These are phyloP conservation scores for Saccostrea cuccullata DNA, from an alignment of 1,140 invertebrate genomes.

Conservation along the genomic window DNA sequence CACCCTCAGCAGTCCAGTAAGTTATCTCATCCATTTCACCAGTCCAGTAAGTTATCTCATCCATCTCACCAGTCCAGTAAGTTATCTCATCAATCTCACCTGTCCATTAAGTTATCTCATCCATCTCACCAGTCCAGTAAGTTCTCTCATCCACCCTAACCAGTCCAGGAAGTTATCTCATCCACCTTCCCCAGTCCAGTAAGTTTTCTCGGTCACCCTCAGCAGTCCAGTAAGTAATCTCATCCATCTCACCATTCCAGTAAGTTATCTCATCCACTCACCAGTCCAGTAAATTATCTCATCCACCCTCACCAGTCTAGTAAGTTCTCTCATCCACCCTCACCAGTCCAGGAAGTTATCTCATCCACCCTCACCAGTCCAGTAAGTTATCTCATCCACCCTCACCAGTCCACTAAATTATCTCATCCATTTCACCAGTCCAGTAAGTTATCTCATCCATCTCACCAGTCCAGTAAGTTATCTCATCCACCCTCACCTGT, in stretches of 20 bases:
- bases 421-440: not conserved
- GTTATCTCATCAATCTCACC: not conserved
- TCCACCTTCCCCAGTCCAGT: not conserved
- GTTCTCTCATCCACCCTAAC: no score
- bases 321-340: no score
- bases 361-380: not conserved
- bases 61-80: not conserved
- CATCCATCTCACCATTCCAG: conserved; percentile 5
- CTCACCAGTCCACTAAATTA: no score
- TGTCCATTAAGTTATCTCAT: not conserved
- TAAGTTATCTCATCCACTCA: not conserved
- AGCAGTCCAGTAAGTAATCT: not conserved
- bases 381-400: not conserved
- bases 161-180: not conserved
- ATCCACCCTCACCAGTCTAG: not conserved
- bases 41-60: not conserved
- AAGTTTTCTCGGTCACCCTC: not conserved
- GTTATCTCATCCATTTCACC: not conserved
- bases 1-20: not conserved
- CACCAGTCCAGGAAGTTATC: not conserved
- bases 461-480: not conserved
- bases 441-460: not conserved
- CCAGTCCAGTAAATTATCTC: not conserved
- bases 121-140: not conserved
- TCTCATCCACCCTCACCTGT: not conserved